These are phyloP conservation scores for Zeugodacus cucurbitae DNA, from an alignment of 1,140 invertebrate genomes.

Conservation along the genomic window DNA sequence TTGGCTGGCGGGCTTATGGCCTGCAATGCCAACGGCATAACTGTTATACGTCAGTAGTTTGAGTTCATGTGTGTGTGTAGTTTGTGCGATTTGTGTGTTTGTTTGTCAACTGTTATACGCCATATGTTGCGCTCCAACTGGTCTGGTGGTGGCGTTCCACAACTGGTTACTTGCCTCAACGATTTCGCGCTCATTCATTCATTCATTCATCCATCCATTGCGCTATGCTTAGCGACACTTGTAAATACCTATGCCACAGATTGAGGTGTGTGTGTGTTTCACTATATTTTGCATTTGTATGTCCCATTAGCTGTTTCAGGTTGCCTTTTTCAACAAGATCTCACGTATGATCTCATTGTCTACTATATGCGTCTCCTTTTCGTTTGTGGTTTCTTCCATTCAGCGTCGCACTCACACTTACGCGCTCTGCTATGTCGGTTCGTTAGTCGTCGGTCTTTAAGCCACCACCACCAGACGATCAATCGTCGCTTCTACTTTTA, in stretches of 20 bases:
- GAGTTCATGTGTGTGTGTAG: background rate
- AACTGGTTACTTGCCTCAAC: background rate
- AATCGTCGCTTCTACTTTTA: background rate
- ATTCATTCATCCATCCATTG: background rate
- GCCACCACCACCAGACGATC: background rate
- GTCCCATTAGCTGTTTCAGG: background rate
- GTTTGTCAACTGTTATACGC: constrained; percentile 27
- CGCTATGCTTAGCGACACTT: background rate
- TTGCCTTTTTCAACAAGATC: background rate
- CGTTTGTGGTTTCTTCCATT: background rate
- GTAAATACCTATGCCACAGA: background rate
- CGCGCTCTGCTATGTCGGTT: background rate
- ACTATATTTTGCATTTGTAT: background rate
- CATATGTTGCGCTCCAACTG: background rate
- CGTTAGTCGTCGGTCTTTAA: background rate
- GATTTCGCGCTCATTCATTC: constrained; percentile 26
- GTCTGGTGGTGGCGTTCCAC: too few species aligned
- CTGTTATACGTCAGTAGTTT: background rate
- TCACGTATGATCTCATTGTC: background rate
- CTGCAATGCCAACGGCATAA: background rate
- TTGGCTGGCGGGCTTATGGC: constrained; percentile 27
- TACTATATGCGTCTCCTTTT: background rate
- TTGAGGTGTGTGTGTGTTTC: background rate
- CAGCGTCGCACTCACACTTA: background rate
- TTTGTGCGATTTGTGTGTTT: background rate